Base-by-base conservation (phyloP, 1,140 invertebrate genomes). In the Papilio machaon region DNA sequence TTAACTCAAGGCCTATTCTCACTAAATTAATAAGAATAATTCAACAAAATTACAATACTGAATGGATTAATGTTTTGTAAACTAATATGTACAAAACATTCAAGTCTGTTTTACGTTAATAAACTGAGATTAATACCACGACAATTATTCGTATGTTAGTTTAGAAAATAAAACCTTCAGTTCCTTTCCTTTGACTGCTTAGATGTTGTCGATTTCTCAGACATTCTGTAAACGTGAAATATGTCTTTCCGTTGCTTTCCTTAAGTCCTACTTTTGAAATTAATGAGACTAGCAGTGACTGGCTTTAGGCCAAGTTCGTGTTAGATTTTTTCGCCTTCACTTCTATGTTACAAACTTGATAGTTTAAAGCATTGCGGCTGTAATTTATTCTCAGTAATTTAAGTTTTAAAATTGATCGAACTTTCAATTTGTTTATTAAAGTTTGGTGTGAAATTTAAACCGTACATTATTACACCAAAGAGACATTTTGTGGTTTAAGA, bases 181-280 rank as follows among this genome's bases (percentile, higher is more conserved):
- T 54, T 54, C 1, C 60, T 13, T 67, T 54, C 4, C 9, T 64
- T 67, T 35, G 11, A 67, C 11, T 38, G 5, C 30, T 70, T 15
- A 35, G 64, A 70, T 35, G 23, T 64, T 64, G 60, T 64, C 23
- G 13, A 54, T 70, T 70, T 70, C 35, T 35, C 11, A 6, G 13
- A 35, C 64, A 70, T 70, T 38, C 30, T 70, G 30, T 15, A 10
- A 64, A 70, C 30, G 64, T 70, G 64, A 70, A 70, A 70, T 35
- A 70, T 70, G 64, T 23, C 52, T 78, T 77, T 78, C n/a, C 30
- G 52, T 64, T 78, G 54, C 52, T 64, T 78, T 64, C n/a, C 58
- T 54, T 78, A 58, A 43, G 76, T 78, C 76, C 76, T 77, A 77
- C 75, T 64, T 78, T 78, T 60, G 54, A 78, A 78, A 78, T 78